These are phyloP conservation scores for Serranus cabrilla DNA, from an alignment of 2,797 vertebrate species.

Conservation along the genomic window DNA sequence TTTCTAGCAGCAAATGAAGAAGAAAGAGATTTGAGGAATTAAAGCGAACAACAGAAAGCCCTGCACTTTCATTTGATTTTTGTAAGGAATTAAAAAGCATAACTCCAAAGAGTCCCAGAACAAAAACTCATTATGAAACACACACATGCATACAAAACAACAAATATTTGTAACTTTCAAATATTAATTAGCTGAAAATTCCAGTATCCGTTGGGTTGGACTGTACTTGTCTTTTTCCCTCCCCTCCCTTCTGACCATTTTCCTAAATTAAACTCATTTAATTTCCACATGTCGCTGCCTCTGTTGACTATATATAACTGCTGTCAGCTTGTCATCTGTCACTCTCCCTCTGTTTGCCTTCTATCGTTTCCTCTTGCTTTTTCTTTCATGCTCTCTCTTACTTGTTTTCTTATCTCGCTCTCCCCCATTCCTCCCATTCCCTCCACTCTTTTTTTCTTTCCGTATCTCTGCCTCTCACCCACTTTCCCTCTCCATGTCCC, in stretches of 20 bases:
- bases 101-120: too few species aligned
- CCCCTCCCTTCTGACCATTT: background rate
- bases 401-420: background rate
- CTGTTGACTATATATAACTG: conserved; percentile 28
- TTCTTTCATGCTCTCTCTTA: too few species aligned
- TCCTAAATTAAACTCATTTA: conserved; percentile 34
- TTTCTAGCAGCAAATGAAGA: too few species aligned
- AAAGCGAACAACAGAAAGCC: background rate
- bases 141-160: too few species aligned
- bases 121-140: too few species aligned
- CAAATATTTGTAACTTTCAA: background rate
- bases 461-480: conserved; percentile 3
- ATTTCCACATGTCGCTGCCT: conserved; percentile 32
- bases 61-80: background rate
- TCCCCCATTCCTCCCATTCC: background rate
- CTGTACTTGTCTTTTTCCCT: background rate
- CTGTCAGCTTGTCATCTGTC: conserved; percentile 25
- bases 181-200: background rate
- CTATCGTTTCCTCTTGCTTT: background rate
- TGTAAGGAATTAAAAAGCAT: too few species aligned
- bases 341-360: background rate
- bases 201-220: background rate
- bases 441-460: background rate
- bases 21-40: background rate
- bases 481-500: background rate